Evolutionary conservation across 2,797 vertebrate species (phyloP).

Genomic region (Neomorphus geoffroyi): DNA sequence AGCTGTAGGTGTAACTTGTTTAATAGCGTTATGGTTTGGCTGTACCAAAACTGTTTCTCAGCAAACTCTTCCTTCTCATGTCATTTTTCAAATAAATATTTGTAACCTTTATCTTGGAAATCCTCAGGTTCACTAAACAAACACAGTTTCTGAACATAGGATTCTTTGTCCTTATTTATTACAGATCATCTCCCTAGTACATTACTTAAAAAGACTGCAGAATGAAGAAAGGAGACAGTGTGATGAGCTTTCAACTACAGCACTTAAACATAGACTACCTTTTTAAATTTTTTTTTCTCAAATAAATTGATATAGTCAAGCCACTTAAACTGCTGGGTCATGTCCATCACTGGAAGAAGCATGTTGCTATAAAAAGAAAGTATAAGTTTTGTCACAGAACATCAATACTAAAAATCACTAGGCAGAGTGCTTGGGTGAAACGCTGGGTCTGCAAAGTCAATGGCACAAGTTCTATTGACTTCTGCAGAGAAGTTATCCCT

Average conservation of each 20-base stretch:
- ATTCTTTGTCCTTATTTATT: conserved; percentile 48
- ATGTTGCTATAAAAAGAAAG: conserved; percentile 11
- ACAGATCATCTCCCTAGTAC: conserved; percentile 37
- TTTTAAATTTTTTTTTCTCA: conserved; percentile 5
- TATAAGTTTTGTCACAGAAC: conserved; percentile 2
- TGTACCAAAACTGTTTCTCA: neutral
- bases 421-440: neutral
- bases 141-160: conserved; percentile 18
- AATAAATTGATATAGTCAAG: conserved; percentile 42
- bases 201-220: conserved; percentile 7
- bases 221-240: neutral
- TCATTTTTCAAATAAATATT: conserved; percentile 65
- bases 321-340: conserved; percentile 19
- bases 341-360: conserved; percentile 7
- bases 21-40: neutral
- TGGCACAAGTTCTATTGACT: neutral
- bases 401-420: conserved; percentile 19
- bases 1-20: conserved; percentile 25
- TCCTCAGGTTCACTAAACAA: conserved; percentile 51
- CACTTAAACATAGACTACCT: conserved; percentile 1
- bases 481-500: neutral
- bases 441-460: neutral
- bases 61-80: conserved; percentile 47
- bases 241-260: conserved; percentile 23
- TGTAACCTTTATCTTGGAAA: conserved; percentile 63